A percentile compares a stretch with the other conserved stretches of the same genome.
phyloP scores from a whole-genome alignment of 2,797 vertebrate species.

The Peromyscus eremicus region DNA sequence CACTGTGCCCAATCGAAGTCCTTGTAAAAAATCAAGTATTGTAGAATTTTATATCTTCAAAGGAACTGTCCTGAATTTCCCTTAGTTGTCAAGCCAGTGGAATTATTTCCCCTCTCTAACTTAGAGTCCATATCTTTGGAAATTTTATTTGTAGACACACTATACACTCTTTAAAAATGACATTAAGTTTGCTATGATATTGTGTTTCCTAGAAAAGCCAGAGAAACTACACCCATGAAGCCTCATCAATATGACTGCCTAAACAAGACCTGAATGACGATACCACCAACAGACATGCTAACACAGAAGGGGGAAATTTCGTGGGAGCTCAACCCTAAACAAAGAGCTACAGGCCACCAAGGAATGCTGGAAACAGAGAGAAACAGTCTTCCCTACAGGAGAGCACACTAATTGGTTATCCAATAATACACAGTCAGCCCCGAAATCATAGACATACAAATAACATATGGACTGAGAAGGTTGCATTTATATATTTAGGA shows the following conservation, averaged over 20 bases:
- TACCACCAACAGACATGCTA: not conserved
- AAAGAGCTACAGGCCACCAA: not conserved
- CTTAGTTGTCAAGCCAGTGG: not conserved
- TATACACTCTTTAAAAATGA: not conserved
- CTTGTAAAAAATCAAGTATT: slow-evolving; percentile 59
- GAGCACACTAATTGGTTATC: not conserved
- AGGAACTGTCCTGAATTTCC: not conserved
- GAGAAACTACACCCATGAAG: not conserved
- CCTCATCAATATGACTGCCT: not conserved
- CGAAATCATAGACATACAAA: not conserved
- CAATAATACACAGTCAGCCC: not conserved
- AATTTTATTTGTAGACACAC: not conserved
- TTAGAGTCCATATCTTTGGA: slow-evolving; percentile 29
- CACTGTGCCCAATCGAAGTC: not conserved
- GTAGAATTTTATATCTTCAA: not conserved
- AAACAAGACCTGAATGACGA: not conserved
- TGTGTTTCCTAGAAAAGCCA: not conserved
- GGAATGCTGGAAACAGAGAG: not conserved
- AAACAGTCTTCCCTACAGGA: not conserved
- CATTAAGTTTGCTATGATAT: not conserved
- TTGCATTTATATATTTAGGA: not conserved
- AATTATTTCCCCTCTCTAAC: not conserved
- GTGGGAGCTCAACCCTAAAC: not conserved
- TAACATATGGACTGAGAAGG: not conserved
- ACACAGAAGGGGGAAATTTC: not conserved